phyloP scores from a whole-genome alignment of 1,140 invertebrate species.

The Doryteuthis pealeii region DNA sequence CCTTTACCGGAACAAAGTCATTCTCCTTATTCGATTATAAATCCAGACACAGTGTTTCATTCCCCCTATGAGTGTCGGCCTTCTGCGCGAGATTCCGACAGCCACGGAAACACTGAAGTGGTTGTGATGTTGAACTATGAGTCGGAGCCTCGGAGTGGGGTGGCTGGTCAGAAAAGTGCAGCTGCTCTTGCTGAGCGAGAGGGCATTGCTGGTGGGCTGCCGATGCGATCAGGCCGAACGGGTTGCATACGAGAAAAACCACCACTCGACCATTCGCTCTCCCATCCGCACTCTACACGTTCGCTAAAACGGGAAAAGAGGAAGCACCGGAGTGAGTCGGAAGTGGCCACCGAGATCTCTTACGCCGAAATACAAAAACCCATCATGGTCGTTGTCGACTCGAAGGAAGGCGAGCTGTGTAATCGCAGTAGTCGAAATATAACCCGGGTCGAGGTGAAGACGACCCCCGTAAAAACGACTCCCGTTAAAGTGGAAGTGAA shows the following conservation, averaged over 20 bases:
- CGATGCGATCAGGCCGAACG: not conserved
- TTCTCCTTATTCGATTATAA: not conserved
- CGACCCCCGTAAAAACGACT: not conserved
- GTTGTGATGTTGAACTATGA: not conserved
- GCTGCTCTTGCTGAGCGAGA: not conserved
- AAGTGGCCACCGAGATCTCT: not conserved
- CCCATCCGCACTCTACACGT: not conserved
- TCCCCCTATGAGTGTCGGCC: not conserved
- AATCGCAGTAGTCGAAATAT: not conserved
- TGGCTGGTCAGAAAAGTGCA: not conserved
- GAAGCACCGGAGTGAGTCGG: not conserved
- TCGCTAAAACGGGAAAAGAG: not conserved
- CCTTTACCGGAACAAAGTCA: not conserved
- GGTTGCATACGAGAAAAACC: not conserved
- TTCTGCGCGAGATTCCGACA: not conserved
- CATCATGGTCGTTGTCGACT: not conserved
- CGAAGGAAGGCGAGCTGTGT: not conserved
- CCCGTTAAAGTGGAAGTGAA: not conserved
- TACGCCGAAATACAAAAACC: not conserved
- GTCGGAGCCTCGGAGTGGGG: not conserved
- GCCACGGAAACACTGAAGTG: not conserved
- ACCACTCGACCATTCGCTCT: not conserved
- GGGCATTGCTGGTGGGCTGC: not conserved
- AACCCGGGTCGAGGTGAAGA: not conserved
- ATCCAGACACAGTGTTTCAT: not conserved